phyloP scores from a whole-genome alignment of 2,113 vertebrate species.

The Triplophysa siluroides region DNA sequence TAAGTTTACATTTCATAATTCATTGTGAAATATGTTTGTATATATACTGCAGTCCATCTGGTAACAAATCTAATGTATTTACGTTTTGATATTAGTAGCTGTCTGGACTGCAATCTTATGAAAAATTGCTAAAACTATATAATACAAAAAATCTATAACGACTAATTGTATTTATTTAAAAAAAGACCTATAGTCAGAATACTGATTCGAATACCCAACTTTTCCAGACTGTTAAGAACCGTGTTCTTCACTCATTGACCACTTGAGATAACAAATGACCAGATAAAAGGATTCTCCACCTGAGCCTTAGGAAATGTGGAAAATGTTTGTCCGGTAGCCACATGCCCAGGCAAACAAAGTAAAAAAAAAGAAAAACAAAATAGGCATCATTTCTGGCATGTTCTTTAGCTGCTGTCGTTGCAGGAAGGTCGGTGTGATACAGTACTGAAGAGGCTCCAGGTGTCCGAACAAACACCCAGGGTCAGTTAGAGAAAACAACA shows the following conservation, averaged over 20 bases:
- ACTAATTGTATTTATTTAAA: too few species aligned
- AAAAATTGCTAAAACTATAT: neutral
- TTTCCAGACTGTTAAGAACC: neutral
- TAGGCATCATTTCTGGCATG: neutral
- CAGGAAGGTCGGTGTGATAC: neutral
- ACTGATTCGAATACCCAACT: neutral
- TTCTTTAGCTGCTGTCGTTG: neutral
- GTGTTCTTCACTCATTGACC: constrained; percentile 28
- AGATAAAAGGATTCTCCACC: constrained; percentile 32
- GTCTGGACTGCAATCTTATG: too few species aligned
- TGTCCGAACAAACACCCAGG: constrained; percentile 1
- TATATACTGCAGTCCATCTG: neutral
- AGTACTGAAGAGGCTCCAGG: neutral
- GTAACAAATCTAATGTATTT: neutral
- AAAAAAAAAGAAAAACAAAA: neutral
- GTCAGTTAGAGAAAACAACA: neutral
- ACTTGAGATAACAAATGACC: constrained; percentile 38
- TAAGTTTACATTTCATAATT: neutral
- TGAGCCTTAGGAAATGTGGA: constrained; percentile 20
- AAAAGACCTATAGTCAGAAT: too few species aligned
- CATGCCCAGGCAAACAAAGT: constrained; percentile 14
- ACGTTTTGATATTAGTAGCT: neutral
- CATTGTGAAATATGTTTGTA: neutral
- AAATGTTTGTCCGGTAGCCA: constrained; percentile 42
- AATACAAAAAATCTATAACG: too few species aligned